A percentile compares a stretch with the other conserved stretches of the same genome.
Evolutionary conservation across 1,140 invertebrate genomes (phyloP).

Genomic region (Macrobrachium rosenbergii): DNA sequence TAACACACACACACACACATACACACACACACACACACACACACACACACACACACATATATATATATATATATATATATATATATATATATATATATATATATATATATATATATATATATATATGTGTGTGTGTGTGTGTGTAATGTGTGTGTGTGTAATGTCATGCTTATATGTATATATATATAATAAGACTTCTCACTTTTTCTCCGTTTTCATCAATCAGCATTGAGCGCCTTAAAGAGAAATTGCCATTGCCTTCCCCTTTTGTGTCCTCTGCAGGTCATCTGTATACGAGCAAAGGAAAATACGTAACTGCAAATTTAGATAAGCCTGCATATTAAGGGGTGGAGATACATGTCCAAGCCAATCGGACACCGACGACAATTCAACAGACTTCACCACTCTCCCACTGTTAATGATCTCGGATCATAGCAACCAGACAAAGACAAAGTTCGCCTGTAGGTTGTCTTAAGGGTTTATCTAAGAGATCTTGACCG

Average conservation of each 20-base stretch:
- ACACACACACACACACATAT: neutral
- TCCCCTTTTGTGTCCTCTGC: no score
- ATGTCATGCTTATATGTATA: neutral
- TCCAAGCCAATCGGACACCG: no score
- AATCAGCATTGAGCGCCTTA: no score
- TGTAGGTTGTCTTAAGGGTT: no score
- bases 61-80: constrained; percentile 13
- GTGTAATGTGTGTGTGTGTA: no score
- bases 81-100: constrained; percentile 13
- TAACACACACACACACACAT: no score
- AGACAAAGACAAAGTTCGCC: no score
- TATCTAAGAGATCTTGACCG: no score
- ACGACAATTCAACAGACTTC: no score
- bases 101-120: constrained; percentile 24
- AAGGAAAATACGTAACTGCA: neutral
- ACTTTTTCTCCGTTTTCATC: neutral
- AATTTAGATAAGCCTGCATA: neutral
- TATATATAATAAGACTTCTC: neutral
- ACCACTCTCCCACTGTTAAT: no score
- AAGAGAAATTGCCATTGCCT: no score
- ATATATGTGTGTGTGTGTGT: constrained; percentile 4
- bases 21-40: neutral
- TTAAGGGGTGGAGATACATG: neutral
- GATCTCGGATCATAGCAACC: no score
- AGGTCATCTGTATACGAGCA: neutral